phyloP scores from a whole-genome alignment of 2,797 vertebrate genomes.

The Chelon auratus region DNA sequence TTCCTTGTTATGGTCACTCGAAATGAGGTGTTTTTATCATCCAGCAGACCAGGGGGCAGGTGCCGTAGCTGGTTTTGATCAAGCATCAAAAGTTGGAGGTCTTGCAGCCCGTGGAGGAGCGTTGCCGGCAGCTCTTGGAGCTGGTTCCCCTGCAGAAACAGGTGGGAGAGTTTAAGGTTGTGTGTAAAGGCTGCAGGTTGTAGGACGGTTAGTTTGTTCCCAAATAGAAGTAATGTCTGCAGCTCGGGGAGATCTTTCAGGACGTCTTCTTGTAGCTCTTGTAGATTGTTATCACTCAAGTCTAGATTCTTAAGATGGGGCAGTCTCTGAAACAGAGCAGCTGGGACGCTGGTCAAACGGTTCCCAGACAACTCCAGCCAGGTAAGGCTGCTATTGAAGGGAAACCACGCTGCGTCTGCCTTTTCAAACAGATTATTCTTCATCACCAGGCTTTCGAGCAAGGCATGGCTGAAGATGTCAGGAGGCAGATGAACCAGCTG shows the following conservation, averaged over 20 bases:
- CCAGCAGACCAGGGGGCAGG: conserved; percentile 67
- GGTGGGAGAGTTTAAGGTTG: conserved; percentile 63
- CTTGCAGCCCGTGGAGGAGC: conserved; percentile 64
- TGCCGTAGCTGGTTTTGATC: conserved; percentile 71
- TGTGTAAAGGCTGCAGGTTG: conserved; percentile 55
- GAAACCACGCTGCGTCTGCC: conserved; percentile 68
- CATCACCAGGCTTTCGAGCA: conserved; percentile 68
- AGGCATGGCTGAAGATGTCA: conserved; percentile 61
- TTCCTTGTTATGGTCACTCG: conserved; percentile 54
- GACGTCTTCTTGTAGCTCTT: conserved; percentile 49
- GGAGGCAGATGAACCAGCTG: conserved; percentile 64
- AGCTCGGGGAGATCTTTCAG: conserved; percentile 62
- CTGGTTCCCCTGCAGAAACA: conserved; percentile 76
- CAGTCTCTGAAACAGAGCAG: conserved; percentile 65
- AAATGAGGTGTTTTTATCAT: conserved; percentile 36
- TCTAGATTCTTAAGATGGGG: conserved; percentile 69
- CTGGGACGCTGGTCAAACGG: conserved; percentile 52
- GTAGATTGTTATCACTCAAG: conserved; percentile 72
- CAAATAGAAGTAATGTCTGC: conserved; percentile 71
- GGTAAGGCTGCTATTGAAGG: conserved; percentile 67
- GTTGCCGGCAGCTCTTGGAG: conserved; percentile 65
- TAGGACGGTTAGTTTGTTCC: conserved; percentile 73
- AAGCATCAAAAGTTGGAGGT: conserved; percentile 72
- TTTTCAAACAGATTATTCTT: conserved; percentile 69
- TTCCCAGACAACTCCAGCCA: conserved; percentile 78